Conservation (phyloP, 1,140 invertebrate species). For the Drosophila nannoptera region DNA sequence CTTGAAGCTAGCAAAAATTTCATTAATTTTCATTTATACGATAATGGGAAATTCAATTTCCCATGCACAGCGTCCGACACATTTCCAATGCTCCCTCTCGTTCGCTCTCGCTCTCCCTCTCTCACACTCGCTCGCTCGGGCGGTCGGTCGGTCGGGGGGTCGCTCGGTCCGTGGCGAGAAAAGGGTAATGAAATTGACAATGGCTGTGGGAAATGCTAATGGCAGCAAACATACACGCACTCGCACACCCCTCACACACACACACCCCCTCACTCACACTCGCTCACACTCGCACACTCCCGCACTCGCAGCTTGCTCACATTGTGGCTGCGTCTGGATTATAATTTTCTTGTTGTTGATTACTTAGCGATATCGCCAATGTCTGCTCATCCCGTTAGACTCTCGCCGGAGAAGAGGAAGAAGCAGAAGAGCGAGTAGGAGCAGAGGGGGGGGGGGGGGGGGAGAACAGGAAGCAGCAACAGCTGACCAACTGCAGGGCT, state of each 20-base stretch:
- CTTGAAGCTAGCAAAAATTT: conserved; percentile 41
- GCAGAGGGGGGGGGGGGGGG: too few species aligned
- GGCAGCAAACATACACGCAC: conserved; percentile 46
- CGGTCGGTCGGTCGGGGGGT: not conserved
- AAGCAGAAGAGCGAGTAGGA: too few species aligned
- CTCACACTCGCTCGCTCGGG: not conserved
- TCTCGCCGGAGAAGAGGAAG: not conserved
- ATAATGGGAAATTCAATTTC: conserved; percentile 68
- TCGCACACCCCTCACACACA: conserved; percentile 37
- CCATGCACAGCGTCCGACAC: conserved; percentile 42
- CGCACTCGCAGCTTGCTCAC: conserved; percentile 12
- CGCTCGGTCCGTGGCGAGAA: conserved; percentile 12
- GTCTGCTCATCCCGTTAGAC: not conserved
- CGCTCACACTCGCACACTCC: conserved; percentile 8
- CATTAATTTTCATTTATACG: conserved; percentile 66
- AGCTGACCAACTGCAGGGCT: not conserved
- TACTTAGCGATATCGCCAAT: conserved; percentile 41
- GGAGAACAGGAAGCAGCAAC: not conserved
- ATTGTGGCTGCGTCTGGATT: conserved; percentile 19
- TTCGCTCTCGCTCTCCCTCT: not conserved
- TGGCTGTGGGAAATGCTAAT: conserved; percentile 62
- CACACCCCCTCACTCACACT: conserved; percentile 11
- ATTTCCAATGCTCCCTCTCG: conserved; percentile 12
- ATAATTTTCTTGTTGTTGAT: conserved; percentile 38
- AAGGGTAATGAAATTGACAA: conserved; percentile 44